Percentiles rank a stretch among this genome's conserved stretches.
These are phyloP conservation scores for Caenorhabditis doughertyi DNA, from an alignment of 2,888 invertebrate genomes.

Conservation along the genomic window DNA sequence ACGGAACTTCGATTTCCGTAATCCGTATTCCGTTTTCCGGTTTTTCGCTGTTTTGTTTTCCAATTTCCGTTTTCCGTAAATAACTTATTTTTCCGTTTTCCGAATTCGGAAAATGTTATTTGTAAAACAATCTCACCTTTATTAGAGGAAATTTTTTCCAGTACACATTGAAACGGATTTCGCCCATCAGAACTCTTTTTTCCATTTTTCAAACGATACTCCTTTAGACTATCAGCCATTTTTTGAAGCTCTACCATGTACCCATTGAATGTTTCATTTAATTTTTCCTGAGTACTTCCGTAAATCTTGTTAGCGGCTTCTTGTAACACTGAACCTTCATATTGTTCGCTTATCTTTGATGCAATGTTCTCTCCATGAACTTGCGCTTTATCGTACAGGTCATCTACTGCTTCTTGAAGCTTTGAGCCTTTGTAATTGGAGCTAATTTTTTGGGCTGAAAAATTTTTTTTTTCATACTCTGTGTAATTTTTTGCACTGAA, in stretches of 20 bases:
- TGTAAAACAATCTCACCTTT: too few species aligned
- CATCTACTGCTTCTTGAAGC: not conserved
- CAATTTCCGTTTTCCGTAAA: too few species aligned
- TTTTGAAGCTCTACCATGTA: not conserved
- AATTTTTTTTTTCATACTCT: not conserved
- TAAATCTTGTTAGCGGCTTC: too few species aligned
- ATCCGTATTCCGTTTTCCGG: too few species aligned
- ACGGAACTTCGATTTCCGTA: too few species aligned
- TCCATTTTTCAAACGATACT: not conserved
- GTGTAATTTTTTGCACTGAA: not conserved
- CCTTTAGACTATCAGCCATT: not conserved
- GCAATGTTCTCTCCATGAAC: not conserved
- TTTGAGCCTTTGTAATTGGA: not conserved
- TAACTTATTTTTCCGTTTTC: too few species aligned
- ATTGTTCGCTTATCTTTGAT: too few species aligned
- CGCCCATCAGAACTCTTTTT: not conserved
- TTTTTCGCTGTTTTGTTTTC: too few species aligned
- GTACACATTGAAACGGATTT: not conserved
- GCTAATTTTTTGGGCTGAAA: not conserved
- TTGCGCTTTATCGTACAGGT: not conserved
- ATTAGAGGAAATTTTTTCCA: not conserved
- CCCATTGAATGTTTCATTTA: too few species aligned
- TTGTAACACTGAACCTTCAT: too few species aligned
- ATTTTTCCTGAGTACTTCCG: too few species aligned
- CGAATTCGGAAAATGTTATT: too few species aligned